Conservation (phyloP, 2,113 vertebrate species). For the Sturnira hondurensis region DNA sequence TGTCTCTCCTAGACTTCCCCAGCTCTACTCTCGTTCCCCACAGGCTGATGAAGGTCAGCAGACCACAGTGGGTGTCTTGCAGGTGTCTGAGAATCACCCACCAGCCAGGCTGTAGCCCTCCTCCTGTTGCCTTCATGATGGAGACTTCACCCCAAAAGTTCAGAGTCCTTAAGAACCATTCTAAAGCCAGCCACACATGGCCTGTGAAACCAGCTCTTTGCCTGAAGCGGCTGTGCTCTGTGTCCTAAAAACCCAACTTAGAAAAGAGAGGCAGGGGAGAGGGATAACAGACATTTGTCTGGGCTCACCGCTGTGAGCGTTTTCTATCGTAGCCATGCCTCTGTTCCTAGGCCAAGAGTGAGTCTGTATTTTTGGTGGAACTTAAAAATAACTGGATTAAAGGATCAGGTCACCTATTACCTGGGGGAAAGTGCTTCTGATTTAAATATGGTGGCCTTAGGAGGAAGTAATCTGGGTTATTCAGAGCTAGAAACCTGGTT, state of each 20-base stretch:
- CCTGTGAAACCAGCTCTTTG: neutral
- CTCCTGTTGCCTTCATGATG: neutral
- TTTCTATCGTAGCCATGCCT: neutral
- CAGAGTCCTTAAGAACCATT: neutral
- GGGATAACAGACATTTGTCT: neutral
- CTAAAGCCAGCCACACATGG: fast-evolving
- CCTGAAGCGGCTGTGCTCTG: neutral
- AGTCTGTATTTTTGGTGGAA: slow-evolving; percentile 53
- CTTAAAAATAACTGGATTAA: slow-evolving; percentile 70
- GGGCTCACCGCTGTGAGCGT: neutral
- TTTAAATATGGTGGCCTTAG: slow-evolving; percentile 24
- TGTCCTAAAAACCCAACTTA: neutral
- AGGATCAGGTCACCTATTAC: slow-evolving; percentile 58
- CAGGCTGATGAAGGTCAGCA: neutral
- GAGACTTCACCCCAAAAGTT: neutral
- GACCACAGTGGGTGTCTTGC: neutral
- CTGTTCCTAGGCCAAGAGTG: slow-evolving; percentile 49
- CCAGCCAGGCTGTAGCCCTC: neutral
- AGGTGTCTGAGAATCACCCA: neutral
- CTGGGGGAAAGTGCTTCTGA: slow-evolving; percentile 51
- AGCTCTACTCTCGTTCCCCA: neutral
- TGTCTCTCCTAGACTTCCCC: neutral
- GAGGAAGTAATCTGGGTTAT: slow-evolving; percentile 51
- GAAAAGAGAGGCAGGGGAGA: neutral
- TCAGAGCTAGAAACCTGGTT: slow-evolving; percentile 34